A percentile compares a stretch with the other conserved stretches of the same genome.
Evolutionary conservation across 2,797 vertebrate genomes (phyloP).

Genomic region (Acipenser transmontanus): DNA sequence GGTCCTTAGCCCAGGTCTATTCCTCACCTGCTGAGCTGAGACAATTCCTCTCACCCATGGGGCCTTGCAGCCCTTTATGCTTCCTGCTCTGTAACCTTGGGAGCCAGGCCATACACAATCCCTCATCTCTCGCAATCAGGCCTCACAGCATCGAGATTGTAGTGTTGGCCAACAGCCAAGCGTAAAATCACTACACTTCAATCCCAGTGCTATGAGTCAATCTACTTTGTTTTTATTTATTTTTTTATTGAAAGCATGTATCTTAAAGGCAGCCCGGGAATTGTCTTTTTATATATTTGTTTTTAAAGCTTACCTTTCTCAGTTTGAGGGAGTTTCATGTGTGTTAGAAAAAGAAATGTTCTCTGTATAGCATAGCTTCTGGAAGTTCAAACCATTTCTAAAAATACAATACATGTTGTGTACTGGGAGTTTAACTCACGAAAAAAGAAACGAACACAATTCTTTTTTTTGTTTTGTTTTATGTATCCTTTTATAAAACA

Average conservation of each 20-base stretch:
- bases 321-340: neutral
- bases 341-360: neutral
- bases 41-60: slow-evolving; percentile 54
- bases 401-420: too few species aligned
- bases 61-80: slow-evolving; percentile 54
- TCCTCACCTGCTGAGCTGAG: slow-evolving; percentile 59
- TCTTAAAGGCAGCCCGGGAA: neutral
- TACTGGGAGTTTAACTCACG: too few species aligned
- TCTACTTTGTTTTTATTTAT: slow-evolving; percentile 54
- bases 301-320: slow-evolving; percentile 9
- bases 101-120: slow-evolving; percentile 48
- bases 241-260: slow-evolving; percentile 26
- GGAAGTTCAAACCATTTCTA: neutral
- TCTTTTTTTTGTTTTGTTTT: too few species aligned
- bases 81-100: slow-evolving; percentile 56
- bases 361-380: neutral
- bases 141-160: slow-evolving; percentile 64
- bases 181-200: slow-evolving; percentile 68
- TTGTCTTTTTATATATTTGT: neutral
- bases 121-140: slow-evolving; percentile 50
- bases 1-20: slow-evolving; percentile 43
- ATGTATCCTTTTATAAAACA: too few species aligned
- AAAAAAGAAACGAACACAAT: too few species aligned
- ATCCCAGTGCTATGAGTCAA: slow-evolving; percentile 63
- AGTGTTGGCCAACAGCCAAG: slow-evolving; percentile 73